Conservation (phyloP, 2,888 invertebrate species). For the Neoscelio sp. region DNA sequence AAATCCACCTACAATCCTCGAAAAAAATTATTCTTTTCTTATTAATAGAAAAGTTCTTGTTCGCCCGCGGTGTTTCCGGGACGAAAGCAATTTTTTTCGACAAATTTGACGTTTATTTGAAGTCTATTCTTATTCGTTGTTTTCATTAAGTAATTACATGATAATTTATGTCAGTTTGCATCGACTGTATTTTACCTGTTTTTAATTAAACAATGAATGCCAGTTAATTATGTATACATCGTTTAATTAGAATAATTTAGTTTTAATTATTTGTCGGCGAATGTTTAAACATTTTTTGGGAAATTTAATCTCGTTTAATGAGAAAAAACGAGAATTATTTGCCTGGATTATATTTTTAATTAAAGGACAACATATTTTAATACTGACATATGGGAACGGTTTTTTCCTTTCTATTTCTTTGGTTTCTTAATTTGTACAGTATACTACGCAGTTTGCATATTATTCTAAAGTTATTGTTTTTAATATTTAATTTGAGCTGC, state of each 20-base stretch:
- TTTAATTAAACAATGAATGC: slow-evolving; percentile 33
- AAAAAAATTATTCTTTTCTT: slow-evolving; percentile 63
- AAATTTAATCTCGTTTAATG: slow-evolving; percentile 36
- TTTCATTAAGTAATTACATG: slow-evolving; percentile 14
- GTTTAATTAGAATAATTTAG: slow-evolving; percentile 10
- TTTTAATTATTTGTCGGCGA: slow-evolving; percentile 33
- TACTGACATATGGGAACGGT: slow-evolving; percentile 3
- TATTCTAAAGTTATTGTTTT: slow-evolving; percentile 29
- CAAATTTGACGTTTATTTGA: slow-evolving; percentile 39
- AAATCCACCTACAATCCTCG: slow-evolving; percentile 55
- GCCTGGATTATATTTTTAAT: slow-evolving; percentile 46
- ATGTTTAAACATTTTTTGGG: slow-evolving; percentile 17
- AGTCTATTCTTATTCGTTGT: not conserved
- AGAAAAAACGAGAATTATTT: slow-evolving; percentile 10
- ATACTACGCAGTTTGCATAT: slow-evolving; percentile 5
- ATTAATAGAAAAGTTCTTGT: slow-evolving; percentile 41
- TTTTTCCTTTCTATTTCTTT: slow-evolving; percentile 13
- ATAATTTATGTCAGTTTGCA: slow-evolving; percentile 9
- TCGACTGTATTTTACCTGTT: not conserved
- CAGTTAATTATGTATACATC: slow-evolving; percentile 13
- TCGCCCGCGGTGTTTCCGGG: not conserved
- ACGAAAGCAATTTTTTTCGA: slow-evolving; percentile 23
- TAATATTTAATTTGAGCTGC: not conserved
- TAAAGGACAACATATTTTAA: slow-evolving; percentile 34
- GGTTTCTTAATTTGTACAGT: no score